Conservation (phyloP, 30 jellyfish, hydroid and myxozoan species). For the Catostylus mosaicus region DNA sequence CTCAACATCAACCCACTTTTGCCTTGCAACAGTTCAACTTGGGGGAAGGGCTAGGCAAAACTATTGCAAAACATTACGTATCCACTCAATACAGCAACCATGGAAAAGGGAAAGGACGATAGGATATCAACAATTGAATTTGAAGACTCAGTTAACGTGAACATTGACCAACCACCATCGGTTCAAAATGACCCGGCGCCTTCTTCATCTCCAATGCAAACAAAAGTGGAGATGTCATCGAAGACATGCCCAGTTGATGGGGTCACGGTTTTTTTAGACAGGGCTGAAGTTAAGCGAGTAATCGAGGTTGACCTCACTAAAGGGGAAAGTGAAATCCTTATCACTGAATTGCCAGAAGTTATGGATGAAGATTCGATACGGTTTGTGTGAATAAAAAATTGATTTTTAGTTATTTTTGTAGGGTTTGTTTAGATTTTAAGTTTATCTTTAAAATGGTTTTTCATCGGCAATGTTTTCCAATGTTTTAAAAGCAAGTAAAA, state of each 20-base stretch:
- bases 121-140: conserved; percentile 44
- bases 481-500: too few species aligned
- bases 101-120: neutral
- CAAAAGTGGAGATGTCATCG: conserved; percentile 15
- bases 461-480: too few species aligned
- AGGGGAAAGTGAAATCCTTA: conserved; percentile 76
- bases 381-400: too few species aligned
- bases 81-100: too few species aligned
- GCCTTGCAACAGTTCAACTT: too few species aligned
- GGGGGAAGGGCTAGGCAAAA: too few species aligned
- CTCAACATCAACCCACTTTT: too few species aligned
- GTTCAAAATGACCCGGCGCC: neutral
- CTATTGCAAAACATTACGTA: too few species aligned
- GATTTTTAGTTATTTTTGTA: too few species aligned
- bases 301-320: conserved; percentile 42
- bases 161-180: conserved; percentile 3
- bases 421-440: too few species aligned
- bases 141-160: conserved; percentile 60
- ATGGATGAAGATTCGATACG: conserved; percentile 85
- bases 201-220: neutral
- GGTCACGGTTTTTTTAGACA: conserved; percentile 91
- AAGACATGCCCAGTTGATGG: conserved; percentile 75
- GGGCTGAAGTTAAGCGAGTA: conserved; percentile 92
- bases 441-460: too few species aligned
- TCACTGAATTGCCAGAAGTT: conserved; percentile 77